Percentiles rank a stretch among this genome's conserved stretches.
phyloP scores from a whole-genome alignment of 1,140 invertebrate genomes.

The Globodera rostochiensis region DNA sequence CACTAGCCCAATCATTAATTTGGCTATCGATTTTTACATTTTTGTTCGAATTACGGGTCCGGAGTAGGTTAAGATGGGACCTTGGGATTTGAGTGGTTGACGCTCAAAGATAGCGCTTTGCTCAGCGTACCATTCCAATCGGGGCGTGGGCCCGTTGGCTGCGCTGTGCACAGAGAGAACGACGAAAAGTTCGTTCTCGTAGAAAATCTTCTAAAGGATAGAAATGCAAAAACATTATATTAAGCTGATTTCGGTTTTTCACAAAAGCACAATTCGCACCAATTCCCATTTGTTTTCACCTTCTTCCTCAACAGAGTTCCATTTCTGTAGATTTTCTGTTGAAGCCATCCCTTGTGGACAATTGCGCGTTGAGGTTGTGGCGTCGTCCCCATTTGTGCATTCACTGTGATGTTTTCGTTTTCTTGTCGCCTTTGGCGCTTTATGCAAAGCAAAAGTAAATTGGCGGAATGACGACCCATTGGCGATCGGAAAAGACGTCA shows the following conservation, averaged over 20 bases:
- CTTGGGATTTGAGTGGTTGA: conserved; percentile 29
- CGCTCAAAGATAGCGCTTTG: conserved; percentile 17
- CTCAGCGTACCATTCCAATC: conserved; percentile 33
- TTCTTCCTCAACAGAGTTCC: conserved; percentile 17
- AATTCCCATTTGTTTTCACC: background rate
- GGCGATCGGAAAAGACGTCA: background rate
- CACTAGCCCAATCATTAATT: too few relatives aligned
- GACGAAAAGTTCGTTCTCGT: conserved; percentile 30
- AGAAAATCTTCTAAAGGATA: conserved; percentile 23
- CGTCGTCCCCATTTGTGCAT: background rate
- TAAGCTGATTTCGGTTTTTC: too few relatives aligned
- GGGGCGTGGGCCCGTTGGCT: conserved; percentile 20
- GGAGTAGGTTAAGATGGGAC: background rate
- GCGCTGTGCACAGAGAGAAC: conserved; percentile 29
- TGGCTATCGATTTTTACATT: too few relatives aligned
- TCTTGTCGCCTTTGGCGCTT: background rate
- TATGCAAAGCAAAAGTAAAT: background rate
- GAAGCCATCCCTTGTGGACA: conserved; percentile 20
- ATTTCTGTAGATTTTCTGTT: conserved; percentile 26
- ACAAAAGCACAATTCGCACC: background rate
- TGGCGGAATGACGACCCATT: background rate
- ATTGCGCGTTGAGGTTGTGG: conserved; percentile 22
- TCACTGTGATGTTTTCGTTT: background rate
- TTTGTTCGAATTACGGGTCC: too few relatives aligned
- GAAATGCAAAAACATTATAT: background rate